A percentile compares a stretch with the other conserved stretches of the same genome.
phyloP scores from a whole-genome alignment of 2,113 vertebrate species.

The Speoplatyrhinus poulsoni region DNA sequence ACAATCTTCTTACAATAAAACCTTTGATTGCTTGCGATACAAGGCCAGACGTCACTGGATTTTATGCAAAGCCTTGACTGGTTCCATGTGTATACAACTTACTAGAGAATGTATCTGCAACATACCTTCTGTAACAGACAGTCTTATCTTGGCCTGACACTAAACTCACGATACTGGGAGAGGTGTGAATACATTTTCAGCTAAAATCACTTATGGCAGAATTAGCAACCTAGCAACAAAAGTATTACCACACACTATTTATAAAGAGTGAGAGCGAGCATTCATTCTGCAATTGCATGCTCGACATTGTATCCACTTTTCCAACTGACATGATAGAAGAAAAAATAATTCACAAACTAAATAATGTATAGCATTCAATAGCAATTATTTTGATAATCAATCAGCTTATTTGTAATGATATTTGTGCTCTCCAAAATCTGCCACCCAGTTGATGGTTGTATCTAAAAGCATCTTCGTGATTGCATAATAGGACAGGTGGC shows the following conservation, averaged over 20 bases:
- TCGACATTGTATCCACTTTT: slow-evolving; percentile 15
- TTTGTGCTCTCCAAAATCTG: slow-evolving; percentile 31
- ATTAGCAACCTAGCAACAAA: slow-evolving; percentile 58
- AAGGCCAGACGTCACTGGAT: slow-evolving; percentile 30
- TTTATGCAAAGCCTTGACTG: slow-evolving; percentile 37
- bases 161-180: background rate
- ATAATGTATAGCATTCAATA: too few relatives aligned
- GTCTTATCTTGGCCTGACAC: background rate
- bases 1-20: slow-evolving; percentile 31
- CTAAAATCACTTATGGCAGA: slow-evolving; percentile 15
- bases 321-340: background rate
- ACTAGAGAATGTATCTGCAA: background rate
- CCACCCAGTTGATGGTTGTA: slow-evolving; percentile 38
- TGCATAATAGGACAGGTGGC: slow-evolving; percentile 72
- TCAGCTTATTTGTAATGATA: too few relatives aligned
- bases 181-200: slow-evolving; percentile 16
- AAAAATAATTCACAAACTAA: too few relatives aligned
- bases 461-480: slow-evolving; percentile 65
- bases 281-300: slow-evolving; percentile 14
- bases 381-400: too few relatives aligned
- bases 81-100: slow-evolving; percentile 5
- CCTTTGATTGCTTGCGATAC: slow-evolving; percentile 41
- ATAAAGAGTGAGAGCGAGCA: slow-evolving; percentile 46
- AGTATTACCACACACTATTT: slow-evolving; percentile 39
- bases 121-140: background rate